Evolutionary conservation across 2,888 invertebrate species (phyloP).

Genomic region (Acanthosepion esculentum): DNA sequence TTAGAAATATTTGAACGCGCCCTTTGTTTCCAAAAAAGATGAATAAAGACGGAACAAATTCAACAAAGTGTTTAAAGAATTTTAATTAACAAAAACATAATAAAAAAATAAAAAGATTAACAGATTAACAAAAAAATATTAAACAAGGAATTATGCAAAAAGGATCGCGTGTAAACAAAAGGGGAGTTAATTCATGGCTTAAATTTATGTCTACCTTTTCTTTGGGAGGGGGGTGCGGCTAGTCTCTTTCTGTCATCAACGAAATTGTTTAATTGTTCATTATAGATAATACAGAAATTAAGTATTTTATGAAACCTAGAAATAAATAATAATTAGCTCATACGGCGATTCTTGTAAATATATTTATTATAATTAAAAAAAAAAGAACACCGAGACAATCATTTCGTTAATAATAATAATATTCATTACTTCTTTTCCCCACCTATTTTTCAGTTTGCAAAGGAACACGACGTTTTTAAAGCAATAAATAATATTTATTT

Average conservation of each 20-base stretch:
- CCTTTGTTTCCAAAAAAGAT: background rate
- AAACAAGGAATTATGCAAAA: background rate
- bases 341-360: too few species aligned
- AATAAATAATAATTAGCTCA: too few species aligned
- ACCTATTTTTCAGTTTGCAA: too few species aligned
- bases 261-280: background rate
- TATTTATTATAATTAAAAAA: too few species aligned
- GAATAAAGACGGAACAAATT: background rate
- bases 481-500: too few species aligned
- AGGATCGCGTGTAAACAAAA: background rate
- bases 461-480: too few species aligned
- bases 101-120: background rate
- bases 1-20: background rate
- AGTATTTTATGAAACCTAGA: too few species aligned
- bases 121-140: background rate
- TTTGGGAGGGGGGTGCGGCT: too few species aligned
- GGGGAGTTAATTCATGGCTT: background rate
- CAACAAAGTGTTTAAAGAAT: background rate
- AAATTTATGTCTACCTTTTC: too few species aligned
- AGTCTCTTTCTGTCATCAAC: background rate
- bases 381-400: too few species aligned
- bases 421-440: too few species aligned
- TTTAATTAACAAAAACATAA: background rate
- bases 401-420: too few species aligned
- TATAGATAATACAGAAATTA: background rate